Evolutionary conservation across 2,113 vertebrate genomes (phyloP), one percentile per base, ranked within the genome.

Genomic region (Craseonycteris thonglongyai): DNA sequence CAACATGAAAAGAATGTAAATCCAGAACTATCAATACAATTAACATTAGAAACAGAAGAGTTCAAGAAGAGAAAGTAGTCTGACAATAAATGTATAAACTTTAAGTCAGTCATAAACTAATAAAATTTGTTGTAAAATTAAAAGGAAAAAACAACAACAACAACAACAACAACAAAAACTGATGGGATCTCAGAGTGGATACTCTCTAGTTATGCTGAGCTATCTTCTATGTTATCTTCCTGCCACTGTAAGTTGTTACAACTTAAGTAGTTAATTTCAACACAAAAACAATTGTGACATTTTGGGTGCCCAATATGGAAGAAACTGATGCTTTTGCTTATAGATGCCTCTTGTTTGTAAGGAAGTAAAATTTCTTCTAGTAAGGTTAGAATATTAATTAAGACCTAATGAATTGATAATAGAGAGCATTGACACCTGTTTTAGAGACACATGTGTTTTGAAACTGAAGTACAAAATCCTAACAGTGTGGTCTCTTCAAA

Each of bases 1-100:
- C 56, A 91, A 61, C 24, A 90, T 21, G 38, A 69, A 95, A 92
- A 82, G 51, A 88, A 88, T 94, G 16, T 87, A 96, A 96, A 88
- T 69, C 51, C 63, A 92, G 49, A 76, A 22, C 35, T 71, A 89
- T 91, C 47, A 68, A 61, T 76, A 14, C 54, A 68, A 76, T 87
- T 94, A 91, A 82, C 80, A 76, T 45, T 66, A 21, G 14, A 78
- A 94, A 68, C 40, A 65, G 14, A 56, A 66, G 42, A 18, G 3
- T 65, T 61, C 2, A 7, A 79, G 76, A 22, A 51, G 15, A 84
- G 28, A 66, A 82, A 83, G 10, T 72, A 61, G 9, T 54, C 49
- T 15, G 24, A 11, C 5, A 49, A 59, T 76, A 83, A 65, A 88
- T 74, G 61, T 93, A 56, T 22, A 54, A 85, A 45, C 13, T 74